Conservation (phyloP, 2,113 vertebrate genomes). For the Pangasianodon hypophthalmus region DNA sequence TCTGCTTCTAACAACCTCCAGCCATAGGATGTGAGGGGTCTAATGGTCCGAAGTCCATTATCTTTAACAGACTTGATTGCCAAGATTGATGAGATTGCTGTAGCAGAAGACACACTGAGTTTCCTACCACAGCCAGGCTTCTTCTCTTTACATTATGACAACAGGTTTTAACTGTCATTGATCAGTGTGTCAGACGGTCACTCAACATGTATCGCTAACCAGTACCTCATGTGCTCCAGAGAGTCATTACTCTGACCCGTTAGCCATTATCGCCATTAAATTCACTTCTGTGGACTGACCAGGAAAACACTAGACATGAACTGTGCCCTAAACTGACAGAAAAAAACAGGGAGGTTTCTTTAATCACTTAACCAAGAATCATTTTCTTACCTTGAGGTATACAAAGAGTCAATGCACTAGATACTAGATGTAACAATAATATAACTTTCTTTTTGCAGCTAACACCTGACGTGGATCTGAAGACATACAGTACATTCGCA, state of each 20-base stretch:
- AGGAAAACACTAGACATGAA: conserved; percentile 12
- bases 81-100: conserved; percentile 1
- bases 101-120: neutral
- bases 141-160: neutral
- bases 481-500: neutral
- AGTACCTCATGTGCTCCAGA: neutral
- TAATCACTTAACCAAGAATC: conserved; percentile 12
- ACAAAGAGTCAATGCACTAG: neutral
- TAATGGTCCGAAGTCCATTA: conserved; percentile 24
- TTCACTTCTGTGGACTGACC: conserved; percentile 1
- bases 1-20: conserved; percentile 8
- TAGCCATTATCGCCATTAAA: neutral
- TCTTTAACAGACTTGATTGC: conserved; percentile 20
- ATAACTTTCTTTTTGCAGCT: neutral
- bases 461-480: neutral
- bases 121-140: neutral
- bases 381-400: neutral
- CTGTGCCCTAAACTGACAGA: neutral
- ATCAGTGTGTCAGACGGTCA: neutral
- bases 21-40: neutral
- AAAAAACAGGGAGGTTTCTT: neutral
- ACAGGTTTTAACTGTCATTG: neutral
- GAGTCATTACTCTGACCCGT: conserved; percentile 26
- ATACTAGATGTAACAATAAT: neutral
- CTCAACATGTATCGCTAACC: neutral